A percentile compares a stretch with the other conserved stretches of the same genome.
phyloP scores from a whole-genome alignment of 2,797 vertebrate genomes.

The Coreius guichenoti region DNA sequence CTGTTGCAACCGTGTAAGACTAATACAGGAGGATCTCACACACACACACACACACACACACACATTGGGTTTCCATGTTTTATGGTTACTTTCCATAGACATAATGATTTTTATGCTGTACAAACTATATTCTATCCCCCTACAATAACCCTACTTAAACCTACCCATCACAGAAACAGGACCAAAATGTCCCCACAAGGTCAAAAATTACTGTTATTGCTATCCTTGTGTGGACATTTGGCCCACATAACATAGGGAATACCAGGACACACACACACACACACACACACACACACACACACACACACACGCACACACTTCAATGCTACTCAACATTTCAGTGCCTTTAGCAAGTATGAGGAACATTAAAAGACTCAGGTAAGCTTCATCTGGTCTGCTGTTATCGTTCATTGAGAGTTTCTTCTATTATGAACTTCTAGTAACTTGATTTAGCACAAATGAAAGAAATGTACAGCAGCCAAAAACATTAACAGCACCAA shows the following conservation, averaged over 20 bases:
- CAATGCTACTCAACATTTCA: not conserved
- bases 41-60: constrained; percentile 8
- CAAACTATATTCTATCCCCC: too few species aligned
- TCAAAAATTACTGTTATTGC: constrained; percentile 14
- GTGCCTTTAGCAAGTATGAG: constrained; percentile 2
- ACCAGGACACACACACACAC: not conserved
- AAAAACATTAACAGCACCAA: not conserved
- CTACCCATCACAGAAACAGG: too few species aligned
- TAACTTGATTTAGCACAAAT: not conserved
- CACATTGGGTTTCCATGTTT: too few species aligned
- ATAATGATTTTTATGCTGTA: too few species aligned
- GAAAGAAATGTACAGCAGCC: not conserved
- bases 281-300: constrained; percentile 26
- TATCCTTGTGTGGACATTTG: not conserved
- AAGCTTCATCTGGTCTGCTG: not conserved
- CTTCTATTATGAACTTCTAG: not conserved
- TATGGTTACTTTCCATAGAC: too few species aligned
- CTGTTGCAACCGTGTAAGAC: constrained; percentile 73
- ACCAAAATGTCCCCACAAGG: constrained; percentile 43
- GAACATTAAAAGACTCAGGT: not conserved
- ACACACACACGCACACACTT: not conserved
- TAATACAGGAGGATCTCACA: constrained; percentile 31
- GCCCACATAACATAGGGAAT: not conserved
- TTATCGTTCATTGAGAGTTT: not conserved
- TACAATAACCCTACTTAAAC: too few species aligned